These are phyloP conservation scores for Mus musculus DNA, from an alignment of 2,113 vertebrate genomes.

Conservation along the genomic window GRCm39 chr9:92996001-92996500, in stretches of 20 bases:
- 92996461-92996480: neutral
- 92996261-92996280: neutral
- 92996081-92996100: neutral
- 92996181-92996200: neutral
- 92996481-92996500: neutral
- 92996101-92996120: neutral
- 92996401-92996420: neutral
- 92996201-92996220: neutral
- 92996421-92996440: neutral
- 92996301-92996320: neutral
- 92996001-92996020: neutral
- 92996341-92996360: neutral
- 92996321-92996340: neutral
- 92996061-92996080: neutral
- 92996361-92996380: neutral
- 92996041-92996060: neutral
- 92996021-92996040: neutral
- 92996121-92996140: neutral
- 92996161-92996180: neutral
- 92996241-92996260: neutral
- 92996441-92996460: neutral
- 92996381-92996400: neutral
- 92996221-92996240: neutral
- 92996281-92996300: neutral
- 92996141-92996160: neutral